These are phyloP conservation scores for Karalla daura DNA, from an alignment of 2,797 vertebrate species.

Conservation along the genomic window DNA sequence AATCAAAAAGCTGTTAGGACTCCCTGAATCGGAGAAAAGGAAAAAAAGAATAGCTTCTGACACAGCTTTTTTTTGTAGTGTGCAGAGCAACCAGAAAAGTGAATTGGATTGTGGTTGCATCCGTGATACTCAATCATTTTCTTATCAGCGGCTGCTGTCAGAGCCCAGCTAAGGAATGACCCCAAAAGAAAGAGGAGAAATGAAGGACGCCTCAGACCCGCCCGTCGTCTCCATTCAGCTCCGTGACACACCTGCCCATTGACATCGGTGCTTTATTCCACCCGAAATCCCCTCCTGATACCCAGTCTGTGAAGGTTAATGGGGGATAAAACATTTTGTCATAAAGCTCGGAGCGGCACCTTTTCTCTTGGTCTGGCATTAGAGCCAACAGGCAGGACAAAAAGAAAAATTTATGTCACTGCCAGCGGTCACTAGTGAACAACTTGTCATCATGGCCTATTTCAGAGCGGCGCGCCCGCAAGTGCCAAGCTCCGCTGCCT, in stretches of 20 bases:
- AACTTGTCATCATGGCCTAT: conserved; percentile 73
- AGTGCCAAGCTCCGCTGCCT: conserved; percentile 41
- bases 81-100: conserved; percentile 33
- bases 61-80: conserved; percentile 46
- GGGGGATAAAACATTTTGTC: conserved; percentile 80
- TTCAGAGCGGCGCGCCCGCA: conserved; percentile 59
- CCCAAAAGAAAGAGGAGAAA: conserved; percentile 69
- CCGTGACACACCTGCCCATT: conserved; percentile 61
- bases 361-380: conserved; percentile 48
- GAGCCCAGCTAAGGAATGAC: conserved; percentile 65
- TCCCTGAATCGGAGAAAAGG: conserved; percentile 38
- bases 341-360: conserved; percentile 67
- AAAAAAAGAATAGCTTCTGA: conserved; percentile 31
- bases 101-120: conserved; percentile 58
- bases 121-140: conserved; percentile 75
- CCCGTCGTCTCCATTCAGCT: conserved; percentile 39
- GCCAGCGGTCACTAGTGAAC: conserved; percentile 69
- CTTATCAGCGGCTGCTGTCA: conserved; percentile 73
- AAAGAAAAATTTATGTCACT: conserved; percentile 62
- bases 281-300: conserved; percentile 68
- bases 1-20: conserved; percentile 55
- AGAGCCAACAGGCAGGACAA: conserved; percentile 60
- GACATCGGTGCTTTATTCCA: conserved; percentile 66
- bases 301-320: conserved; percentile 77
- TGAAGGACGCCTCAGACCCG: conserved; percentile 60